Base-by-base conservation (phyloP, 2,797 vertebrate genomes). In the Ceryle rudis region DNA sequence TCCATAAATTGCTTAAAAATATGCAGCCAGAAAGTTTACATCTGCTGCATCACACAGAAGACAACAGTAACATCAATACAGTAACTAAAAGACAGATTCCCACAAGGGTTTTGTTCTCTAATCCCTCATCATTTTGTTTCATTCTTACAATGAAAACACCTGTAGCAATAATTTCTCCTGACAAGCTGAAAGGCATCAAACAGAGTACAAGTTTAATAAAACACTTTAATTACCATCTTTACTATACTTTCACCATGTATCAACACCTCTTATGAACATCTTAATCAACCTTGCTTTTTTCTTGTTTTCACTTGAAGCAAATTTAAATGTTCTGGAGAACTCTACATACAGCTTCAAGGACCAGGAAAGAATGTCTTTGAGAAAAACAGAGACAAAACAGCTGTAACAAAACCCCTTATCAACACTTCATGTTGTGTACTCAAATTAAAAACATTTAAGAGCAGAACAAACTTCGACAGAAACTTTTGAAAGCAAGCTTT, bases 121-220 rank as follows among this genome's bases (percentile, higher is more conserved):
- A 94, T 93, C 42, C n/a, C 31, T 89, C 88, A 84, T 90, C 37
- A 73, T 81, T 82, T 89, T 78, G 15, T 35, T 91, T 89, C 67
- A 74, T 70, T 94, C 83, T 90, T 74, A 71, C 77, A 93, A 95
- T 74, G 44, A 74, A 73, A 96, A 89, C 77, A 96, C 62, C 79
- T 92, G 79, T 92, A 89, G 91, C 65, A 92, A 57, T 81, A 80
- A 88, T 93, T 94, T 91, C 39, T 91, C 23, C 46, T 52, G 62
- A 84, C 74, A 96, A 93, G 72, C 87, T 95, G 81, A 85, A 93
- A 96, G 60, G 10, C 58, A 81, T 28, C 6, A 23, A 88, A 89
- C 15, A 85, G 26, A 77, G 52, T 96, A 86, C 31, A 92, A 93
- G 60, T 85, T 95, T 90, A 89, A 96, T 92, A 94, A 93, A 96